Evolutionary conservation across 2,113 vertebrate species (phyloP), one percentile per base, ranked within the genome.

Genomic region (Monopterus albus): DNA sequence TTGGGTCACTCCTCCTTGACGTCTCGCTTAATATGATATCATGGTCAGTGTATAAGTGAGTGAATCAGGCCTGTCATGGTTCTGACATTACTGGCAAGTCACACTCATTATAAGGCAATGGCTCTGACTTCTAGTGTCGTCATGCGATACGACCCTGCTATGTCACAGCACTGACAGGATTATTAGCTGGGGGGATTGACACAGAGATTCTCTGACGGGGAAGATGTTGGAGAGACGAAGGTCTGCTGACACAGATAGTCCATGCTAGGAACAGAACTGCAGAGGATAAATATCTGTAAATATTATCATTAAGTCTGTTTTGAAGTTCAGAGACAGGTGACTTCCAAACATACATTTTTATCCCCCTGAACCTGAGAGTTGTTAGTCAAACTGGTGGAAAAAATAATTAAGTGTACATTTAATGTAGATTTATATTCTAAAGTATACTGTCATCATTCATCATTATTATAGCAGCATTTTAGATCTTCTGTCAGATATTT

Each of bases 131-230:
- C 73, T 74, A 67, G 68, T 12, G 42, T 52, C 60, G 71, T 85
- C 83, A 82, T 82, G 64, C 75, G 76, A 31, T 68, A 52, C n/a
- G 51, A 87, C 70, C 79, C 78, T 11, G 28, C 76, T 3, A 68
- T 85, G 81, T 83, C 79, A 78, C 33, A 2, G 45, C 23, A 25
- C 83, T 86, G 89, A 91, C 86, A 91, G 84, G 74, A 84, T 82
- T 84, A 88, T 89, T 90, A 86, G 77, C 82, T 40, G 35, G 58
- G 68, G 51, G 71, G 59, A 31, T 56, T 83, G 87, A 89, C 75
- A 88, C 50, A 82, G 84, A 90, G 78, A 81, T 78, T 74, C 78
- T 35, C 68, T 81, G 90, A 88, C 82, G 74, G 60, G 58, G 55
- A 72, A 72, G 70, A 75, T 59, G 74, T 61, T 60, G 66, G 72